Conservation (phyloP, 2,888 invertebrate species). For the Acleris holmiana region DNA sequence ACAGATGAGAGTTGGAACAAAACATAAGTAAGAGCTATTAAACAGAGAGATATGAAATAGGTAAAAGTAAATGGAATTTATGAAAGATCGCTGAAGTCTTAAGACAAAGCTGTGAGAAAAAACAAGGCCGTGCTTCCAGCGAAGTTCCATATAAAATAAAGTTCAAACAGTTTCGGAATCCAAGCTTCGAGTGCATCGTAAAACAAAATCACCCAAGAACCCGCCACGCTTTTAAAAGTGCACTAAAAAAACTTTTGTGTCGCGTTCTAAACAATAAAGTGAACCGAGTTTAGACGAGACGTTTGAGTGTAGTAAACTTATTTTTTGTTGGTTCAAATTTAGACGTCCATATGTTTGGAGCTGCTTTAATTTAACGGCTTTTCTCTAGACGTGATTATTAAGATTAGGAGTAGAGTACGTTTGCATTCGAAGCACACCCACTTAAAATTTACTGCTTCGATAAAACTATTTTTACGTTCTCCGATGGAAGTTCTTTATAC, state of each 20-base stretch:
- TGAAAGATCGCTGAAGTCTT: background rate
- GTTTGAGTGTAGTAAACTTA: constrained; percentile 69
- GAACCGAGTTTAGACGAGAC: constrained; percentile 50
- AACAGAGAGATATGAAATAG: background rate
- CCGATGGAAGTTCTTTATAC: constrained; percentile 13
- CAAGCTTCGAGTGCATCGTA: constrained; percentile 39
- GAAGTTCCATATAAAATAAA: constrained; percentile 30
- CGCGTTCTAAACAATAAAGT: constrained; percentile 76
- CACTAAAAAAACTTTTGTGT: constrained; percentile 77
- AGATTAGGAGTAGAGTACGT: constrained; percentile 14
- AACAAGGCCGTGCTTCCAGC: constrained; percentile 11
- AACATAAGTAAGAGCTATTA: background rate
- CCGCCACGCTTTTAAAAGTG: constrained; percentile 61
- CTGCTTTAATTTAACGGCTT: constrained; percentile 36
- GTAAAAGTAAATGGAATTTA: background rate
- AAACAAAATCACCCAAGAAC: constrained; percentile 44
- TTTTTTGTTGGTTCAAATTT: constrained; percentile 74
- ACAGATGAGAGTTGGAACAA: no score
- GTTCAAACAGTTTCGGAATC: constrained; percentile 34
- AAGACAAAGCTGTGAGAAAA: constrained; percentile 12
- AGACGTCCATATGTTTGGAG: constrained; percentile 65
- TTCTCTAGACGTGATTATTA: constrained; percentile 29
- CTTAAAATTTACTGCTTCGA: constrained; percentile 18
- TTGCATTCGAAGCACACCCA: constrained; percentile 14
- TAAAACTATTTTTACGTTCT: constrained; percentile 24